These are phyloP conservation scores for Andrena cerasifolii DNA, from an alignment of 1,140 invertebrate genomes.

Conservation along the genomic window DNA sequence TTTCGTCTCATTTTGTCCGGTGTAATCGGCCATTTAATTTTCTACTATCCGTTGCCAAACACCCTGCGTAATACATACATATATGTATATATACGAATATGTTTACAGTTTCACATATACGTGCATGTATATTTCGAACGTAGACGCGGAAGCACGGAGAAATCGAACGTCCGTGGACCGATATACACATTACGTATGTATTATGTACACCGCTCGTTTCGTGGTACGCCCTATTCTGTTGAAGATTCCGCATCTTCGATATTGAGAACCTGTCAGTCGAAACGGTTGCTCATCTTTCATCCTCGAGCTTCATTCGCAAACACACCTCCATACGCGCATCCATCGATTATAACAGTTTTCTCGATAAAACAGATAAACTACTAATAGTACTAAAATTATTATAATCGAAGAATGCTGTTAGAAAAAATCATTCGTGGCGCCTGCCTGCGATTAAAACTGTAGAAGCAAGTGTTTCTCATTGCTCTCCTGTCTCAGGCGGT, in stretches of 20 bases:
- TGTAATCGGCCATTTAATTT: no score
- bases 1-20: no score
- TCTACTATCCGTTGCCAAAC: no score
- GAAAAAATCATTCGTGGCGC: slow-evolving; percentile 34
- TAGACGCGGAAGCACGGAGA: neutral
- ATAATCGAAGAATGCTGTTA: slow-evolving; percentile 27
- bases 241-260: neutral
- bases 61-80: no score
- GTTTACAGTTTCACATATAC: slow-evolving; percentile 40
- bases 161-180: neutral
- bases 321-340: neutral
- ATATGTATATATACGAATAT: slow-evolving; percentile 52
- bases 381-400: neutral
- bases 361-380: neutral
- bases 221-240: neutral
- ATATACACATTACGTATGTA: no score
- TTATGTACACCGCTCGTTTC: neutral
- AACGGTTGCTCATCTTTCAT: neutral
- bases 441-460: neutral
- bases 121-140: slow-evolving; percentile 27
- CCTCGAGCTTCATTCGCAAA: neutral
- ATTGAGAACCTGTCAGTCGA: slow-evolving; percentile 14
- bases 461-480: no score
- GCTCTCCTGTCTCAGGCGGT: neutral
- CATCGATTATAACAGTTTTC: slow-evolving; percentile 17